Conservation (phyloP, 2,888 invertebrate species). For the Galeopsomyia nigrocyanea region DNA sequence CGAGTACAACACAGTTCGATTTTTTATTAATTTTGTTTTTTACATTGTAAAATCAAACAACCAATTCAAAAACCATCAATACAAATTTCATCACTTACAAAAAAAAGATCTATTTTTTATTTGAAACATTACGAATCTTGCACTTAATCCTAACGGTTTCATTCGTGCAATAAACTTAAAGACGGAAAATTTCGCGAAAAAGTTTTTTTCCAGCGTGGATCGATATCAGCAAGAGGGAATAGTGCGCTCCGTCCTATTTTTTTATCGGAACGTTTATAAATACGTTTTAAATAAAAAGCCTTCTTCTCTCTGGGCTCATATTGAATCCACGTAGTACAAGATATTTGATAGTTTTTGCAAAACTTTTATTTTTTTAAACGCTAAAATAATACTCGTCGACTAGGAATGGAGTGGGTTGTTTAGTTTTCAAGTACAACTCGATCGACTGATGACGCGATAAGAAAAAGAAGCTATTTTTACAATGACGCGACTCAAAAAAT, state of each 20-base stretch:
- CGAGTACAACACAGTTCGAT: too few relatives aligned
- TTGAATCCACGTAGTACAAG: constrained; percentile 38
- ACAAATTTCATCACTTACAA: too few relatives aligned
- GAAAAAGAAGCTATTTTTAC: constrained; percentile 14
- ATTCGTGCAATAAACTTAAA: too few relatives aligned
- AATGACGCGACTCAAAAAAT: neutral
- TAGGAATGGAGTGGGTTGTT: constrained; percentile 4
- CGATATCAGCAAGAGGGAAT: constrained; percentile 16
- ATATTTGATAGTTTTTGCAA: constrained; percentile 19
- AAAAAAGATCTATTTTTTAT: too few relatives aligned
- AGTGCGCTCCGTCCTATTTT: constrained; percentile 49
- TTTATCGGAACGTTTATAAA: constrained; percentile 38
- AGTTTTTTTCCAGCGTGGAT: neutral
- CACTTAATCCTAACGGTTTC: too few relatives aligned
- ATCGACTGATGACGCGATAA: constrained; percentile 18
- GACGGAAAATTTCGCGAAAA: too few relatives aligned
- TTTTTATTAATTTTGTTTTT: too few relatives aligned
- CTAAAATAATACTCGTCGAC: constrained; percentile 23
- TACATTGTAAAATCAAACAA: too few relatives aligned
- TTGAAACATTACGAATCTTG: too few relatives aligned
- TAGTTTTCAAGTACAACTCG: constrained; percentile 11
- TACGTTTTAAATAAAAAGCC: constrained; percentile 33
- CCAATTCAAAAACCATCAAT: too few relatives aligned
- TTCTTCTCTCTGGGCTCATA: constrained; percentile 29
- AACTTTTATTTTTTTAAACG: constrained; percentile 26